phyloP scores from a whole-genome alignment of 1,140 invertebrate genomes.

The Drosophila sechellia region DNA sequence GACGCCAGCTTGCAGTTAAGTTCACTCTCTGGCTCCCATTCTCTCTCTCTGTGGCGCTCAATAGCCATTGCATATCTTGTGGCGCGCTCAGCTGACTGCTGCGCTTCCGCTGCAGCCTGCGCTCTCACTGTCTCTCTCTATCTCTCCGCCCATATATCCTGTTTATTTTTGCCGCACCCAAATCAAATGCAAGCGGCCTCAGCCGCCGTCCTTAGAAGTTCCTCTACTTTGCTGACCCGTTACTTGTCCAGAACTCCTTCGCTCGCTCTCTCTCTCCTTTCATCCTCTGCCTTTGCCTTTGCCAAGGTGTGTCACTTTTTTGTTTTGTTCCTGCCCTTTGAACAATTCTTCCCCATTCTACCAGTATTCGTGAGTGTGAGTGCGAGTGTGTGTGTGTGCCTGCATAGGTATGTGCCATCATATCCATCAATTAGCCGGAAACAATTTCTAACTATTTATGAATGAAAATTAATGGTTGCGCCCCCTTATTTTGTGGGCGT shows the following conservation, averaged over 20 bases:
- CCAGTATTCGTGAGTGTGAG: background rate
- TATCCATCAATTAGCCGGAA: constrained; percentile 61
- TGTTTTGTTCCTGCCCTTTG: constrained; percentile 76
- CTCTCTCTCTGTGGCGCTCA: constrained; percentile 24
- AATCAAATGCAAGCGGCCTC: constrained; percentile 63
- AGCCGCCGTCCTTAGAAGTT: constrained; percentile 27
- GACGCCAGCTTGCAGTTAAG: constrained; percentile 45
- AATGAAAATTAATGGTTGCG: constrained; percentile 63
- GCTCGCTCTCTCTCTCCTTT: constrained; percentile 6
- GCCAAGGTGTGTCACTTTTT: constrained; percentile 80
- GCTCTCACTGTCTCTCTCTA: constrained; percentile 22
- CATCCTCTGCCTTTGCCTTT: constrained; percentile 18
- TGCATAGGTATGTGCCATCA: constrained; percentile 10
- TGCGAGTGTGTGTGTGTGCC: constrained; percentile 1
- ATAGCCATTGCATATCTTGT: constrained; percentile 60
- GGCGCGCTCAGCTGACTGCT: constrained; percentile 67
- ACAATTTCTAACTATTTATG: constrained; percentile 67
- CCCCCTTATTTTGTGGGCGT: constrained; percentile 7
- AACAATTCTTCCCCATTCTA: constrained; percentile 22
- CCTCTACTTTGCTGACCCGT: constrained; percentile 23
- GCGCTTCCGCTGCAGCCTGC: constrained; percentile 35
- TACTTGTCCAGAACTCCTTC: constrained; percentile 23
- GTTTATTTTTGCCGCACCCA: constrained; percentile 75
- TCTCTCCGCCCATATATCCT: constrained; percentile 24
- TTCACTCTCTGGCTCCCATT: constrained; percentile 36